Conservation (phyloP, 2,888 invertebrate genomes). For the Diaphora mendica region DNA sequence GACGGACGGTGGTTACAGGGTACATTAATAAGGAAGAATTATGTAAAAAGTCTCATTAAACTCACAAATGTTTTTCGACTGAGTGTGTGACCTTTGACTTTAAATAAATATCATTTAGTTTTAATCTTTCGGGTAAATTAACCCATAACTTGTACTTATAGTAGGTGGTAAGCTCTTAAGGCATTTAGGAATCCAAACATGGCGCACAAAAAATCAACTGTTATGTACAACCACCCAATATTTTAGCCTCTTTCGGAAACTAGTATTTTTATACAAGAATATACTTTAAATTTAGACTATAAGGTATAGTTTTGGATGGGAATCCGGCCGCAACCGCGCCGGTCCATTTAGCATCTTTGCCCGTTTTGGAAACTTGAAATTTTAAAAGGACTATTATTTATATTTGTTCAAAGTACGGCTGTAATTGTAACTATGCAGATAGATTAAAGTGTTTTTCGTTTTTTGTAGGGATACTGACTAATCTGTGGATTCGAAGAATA, state of each 20-base stretch:
- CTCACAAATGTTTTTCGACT: neutral
- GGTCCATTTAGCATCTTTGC: conserved; percentile 13
- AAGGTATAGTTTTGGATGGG: conserved; percentile 19
- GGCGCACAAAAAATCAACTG: conserved; percentile 32
- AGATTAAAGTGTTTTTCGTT: neutral
- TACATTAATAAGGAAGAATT: too few relatives aligned
- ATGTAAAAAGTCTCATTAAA: too few relatives aligned
- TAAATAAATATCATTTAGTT: neutral
- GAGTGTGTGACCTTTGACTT: neutral
- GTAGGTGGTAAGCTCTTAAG: conserved; percentile 46
- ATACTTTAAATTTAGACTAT: conserved; percentile 5
- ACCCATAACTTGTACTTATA: conserved; percentile 29
- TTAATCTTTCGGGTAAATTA: conserved; percentile 40
- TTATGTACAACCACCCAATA: conserved; percentile 39
- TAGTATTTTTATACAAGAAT: conserved; percentile 15
- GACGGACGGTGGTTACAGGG: too few relatives aligned
- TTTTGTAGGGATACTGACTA: neutral
- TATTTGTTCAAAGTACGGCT: conserved; percentile 9
- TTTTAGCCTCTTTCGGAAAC: conserved; percentile 30
- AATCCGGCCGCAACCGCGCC: neutral
- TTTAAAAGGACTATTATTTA: conserved; percentile 17
- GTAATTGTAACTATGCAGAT: conserved; percentile 13
- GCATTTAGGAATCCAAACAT: conserved; percentile 38
- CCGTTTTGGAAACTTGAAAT: conserved; percentile 37
- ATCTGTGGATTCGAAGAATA: neutral